Conservation (phyloP, 2,113 vertebrate genomes). For the Fukomys damarensis region DNA sequence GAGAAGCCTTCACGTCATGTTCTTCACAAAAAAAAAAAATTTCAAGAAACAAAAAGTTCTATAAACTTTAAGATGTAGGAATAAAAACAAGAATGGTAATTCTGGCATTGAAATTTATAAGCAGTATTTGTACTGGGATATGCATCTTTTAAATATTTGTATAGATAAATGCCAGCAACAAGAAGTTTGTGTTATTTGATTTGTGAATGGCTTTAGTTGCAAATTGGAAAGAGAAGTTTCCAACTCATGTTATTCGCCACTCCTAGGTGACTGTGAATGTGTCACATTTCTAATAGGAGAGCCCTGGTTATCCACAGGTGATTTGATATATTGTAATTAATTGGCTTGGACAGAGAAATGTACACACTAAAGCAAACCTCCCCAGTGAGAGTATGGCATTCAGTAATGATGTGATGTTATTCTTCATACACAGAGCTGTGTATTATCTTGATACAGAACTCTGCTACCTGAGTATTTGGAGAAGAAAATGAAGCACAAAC, state of each 20-base stretch:
- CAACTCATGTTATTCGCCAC: background rate
- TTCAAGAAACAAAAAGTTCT: background rate
- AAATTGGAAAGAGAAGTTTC: background rate
- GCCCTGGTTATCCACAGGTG: fast-evolving
- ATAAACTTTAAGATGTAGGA: background rate
- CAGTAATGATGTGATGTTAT: fast-evolving
- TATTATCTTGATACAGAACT: background rate
- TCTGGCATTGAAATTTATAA: slow-evolving; percentile 30
- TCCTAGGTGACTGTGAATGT: background rate
- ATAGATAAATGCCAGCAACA: background rate
- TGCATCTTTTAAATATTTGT: slow-evolving; percentile 4
- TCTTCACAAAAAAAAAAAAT: background rate
- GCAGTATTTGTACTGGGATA: background rate
- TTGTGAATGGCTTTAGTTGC: background rate
- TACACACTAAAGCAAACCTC: background rate
- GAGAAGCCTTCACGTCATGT: background rate
- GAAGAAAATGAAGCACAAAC: slow-evolving; percentile 24
- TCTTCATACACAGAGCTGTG: background rate
- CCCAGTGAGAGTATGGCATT: background rate
- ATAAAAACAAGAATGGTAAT: slow-evolving; percentile 1
- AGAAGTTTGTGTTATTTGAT: background rate
- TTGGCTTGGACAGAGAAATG: slow-evolving; percentile 7
- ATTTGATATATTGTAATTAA: background rate
- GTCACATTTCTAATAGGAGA: background rate
- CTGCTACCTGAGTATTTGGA: background rate